Conservation (phyloP, 2,797 vertebrate genomes). For the Tauraco hartlaubi region DNA sequence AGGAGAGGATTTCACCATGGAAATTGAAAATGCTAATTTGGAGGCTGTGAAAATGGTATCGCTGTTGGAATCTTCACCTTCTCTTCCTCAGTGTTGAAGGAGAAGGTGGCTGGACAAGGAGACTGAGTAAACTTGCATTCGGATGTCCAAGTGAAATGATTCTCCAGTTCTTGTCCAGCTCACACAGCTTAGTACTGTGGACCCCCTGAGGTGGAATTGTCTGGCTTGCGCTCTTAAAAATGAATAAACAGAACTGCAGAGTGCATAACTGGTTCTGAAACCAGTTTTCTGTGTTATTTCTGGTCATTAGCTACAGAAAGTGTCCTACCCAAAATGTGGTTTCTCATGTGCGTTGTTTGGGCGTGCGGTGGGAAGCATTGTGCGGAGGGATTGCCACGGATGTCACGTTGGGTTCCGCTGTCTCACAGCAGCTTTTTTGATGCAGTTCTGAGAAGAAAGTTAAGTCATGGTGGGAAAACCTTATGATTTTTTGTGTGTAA, state of each 20-base stretch:
- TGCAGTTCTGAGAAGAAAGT: not conserved
- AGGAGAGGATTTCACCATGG: not conserved
- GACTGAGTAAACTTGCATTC: not conserved
- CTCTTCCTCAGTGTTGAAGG: not conserved
- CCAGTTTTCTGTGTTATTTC: constrained; percentile 17
- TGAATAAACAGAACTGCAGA: not conserved
- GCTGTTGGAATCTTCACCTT: not conserved
- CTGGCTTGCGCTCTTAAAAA: not conserved
- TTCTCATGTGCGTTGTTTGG: not conserved
- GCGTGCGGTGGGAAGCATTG: not conserved
- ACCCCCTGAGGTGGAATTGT: not conserved
- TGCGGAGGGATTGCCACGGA: fast-evolving
- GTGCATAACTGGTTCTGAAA: not conserved
- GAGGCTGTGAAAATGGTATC: not conserved
- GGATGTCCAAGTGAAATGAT: not conserved
- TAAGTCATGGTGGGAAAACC: not conserved
- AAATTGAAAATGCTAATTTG: not conserved
- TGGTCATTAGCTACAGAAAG: not conserved
- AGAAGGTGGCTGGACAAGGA: not conserved
- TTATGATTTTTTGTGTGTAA: not conserved
- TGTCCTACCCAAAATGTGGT: not conserved
- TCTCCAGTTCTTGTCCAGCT: not conserved
- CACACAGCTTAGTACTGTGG: not conserved
- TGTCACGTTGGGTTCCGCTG: fast-evolving
- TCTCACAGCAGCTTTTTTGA: not conserved